A percentile compares a stretch with the other conserved stretches of the same genome.
Conservation (phyloP, 2,113 vertebrate genomes). For the Pluvianellus socialis region DNA sequence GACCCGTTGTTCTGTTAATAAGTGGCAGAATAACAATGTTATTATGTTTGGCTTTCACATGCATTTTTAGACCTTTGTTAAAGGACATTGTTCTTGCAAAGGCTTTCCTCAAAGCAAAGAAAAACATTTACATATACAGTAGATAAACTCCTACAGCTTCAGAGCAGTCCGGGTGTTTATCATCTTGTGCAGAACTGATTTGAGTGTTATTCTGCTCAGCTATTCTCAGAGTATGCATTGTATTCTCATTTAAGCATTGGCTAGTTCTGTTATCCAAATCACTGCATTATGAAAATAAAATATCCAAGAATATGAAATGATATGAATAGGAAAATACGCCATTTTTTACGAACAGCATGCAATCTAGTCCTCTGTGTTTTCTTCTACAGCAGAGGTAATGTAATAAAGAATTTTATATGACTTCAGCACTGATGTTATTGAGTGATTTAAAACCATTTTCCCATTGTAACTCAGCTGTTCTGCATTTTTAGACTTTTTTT, state of each 20-base stretch:
- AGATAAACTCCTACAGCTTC: conserved; percentile 69
- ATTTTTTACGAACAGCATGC: conserved; percentile 23
- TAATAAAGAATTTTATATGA: conserved; percentile 68
- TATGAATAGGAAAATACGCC: conserved; percentile 50
- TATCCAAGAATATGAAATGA: conserved; percentile 45
- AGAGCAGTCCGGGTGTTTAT: conserved; percentile 61
- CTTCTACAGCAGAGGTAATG: conserved; percentile 49
- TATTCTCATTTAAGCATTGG: conserved; percentile 60
- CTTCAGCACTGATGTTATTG: conserved; percentile 48
- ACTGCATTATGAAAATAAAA: conserved; percentile 64
- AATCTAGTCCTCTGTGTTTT: conserved; percentile 49
- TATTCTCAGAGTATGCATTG: conserved; percentile 54
- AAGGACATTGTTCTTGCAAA: conserved; percentile 68
- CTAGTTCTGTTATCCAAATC: conserved; percentile 61
- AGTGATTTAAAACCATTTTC: conserved; percentile 70
- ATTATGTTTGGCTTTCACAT: conserved; percentile 71
- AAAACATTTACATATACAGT: conserved; percentile 68
- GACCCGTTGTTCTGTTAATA: conserved; percentile 76
- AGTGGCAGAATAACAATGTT: conserved; percentile 75
- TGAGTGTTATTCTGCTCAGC: conserved; percentile 56
- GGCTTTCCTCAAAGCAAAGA: conserved; percentile 59
- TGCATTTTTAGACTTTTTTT: conserved; percentile 67
- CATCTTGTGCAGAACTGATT: conserved; percentile 59
- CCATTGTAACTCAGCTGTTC: conserved; percentile 64
- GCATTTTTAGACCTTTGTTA: conserved; percentile 73